Conservation (phyloP, 2,888 invertebrate species). For the Noctua comes region DNA sequence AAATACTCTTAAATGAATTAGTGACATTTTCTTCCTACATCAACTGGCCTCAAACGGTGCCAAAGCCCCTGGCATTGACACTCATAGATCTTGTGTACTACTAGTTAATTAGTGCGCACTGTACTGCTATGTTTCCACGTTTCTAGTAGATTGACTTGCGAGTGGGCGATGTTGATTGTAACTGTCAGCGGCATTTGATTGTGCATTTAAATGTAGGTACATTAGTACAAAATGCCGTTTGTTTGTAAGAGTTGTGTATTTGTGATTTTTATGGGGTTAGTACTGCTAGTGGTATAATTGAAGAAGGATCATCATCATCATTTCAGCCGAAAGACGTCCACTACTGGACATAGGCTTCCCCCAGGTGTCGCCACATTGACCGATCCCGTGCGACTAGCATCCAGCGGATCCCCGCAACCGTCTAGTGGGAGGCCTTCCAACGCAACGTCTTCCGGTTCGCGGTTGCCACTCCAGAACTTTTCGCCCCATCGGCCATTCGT, state of each 20-base stretch:
- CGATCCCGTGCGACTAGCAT: too few relatives aligned
- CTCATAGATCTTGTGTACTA: constrained; percentile 31
- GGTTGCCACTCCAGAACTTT: too few relatives aligned
- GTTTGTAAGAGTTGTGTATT: not conserved
- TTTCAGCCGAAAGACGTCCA: too few relatives aligned
- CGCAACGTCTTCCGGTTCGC: too few relatives aligned
- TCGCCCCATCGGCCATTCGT: too few relatives aligned
- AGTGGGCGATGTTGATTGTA: constrained; percentile 47
- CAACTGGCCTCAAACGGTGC: constrained; percentile 40
- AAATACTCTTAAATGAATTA: constrained; percentile 10
- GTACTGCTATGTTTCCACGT: constrained; percentile 34
- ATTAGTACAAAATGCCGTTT: constrained; percentile 33
- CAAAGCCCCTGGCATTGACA: constrained; percentile 60
- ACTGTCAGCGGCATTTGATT: constrained; percentile 34
- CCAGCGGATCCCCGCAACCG: too few relatives aligned
- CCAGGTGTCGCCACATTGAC: too few relatives aligned
- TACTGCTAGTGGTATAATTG: not conserved
- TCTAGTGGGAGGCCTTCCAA: too few relatives aligned
- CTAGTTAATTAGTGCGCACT: constrained; percentile 50
- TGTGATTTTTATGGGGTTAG: not conserved
- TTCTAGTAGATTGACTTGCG: constrained; percentile 31
- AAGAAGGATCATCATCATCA: too few relatives aligned
- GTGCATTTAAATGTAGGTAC: constrained; percentile 9
- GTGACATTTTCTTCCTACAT: constrained; percentile 43
- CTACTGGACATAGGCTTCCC: too few relatives aligned